Evolutionary conservation across 2,888 invertebrate species (phyloP).

Genomic region (Mythimna loreyi): DNA sequence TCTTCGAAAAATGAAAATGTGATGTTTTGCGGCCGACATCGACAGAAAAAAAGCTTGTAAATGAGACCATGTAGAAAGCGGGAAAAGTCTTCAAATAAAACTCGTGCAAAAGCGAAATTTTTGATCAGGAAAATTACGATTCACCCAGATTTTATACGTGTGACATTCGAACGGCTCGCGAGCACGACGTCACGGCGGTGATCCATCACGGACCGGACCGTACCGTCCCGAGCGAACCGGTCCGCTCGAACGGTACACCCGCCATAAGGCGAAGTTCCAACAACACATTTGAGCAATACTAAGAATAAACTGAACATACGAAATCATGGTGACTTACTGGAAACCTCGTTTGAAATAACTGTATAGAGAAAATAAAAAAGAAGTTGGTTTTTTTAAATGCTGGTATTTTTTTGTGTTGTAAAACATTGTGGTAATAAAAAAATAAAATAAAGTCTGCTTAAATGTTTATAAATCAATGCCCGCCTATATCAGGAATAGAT

Average conservation of each 20-base stretch:
- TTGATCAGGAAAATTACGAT: slow-evolving; percentile 45
- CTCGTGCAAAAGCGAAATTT: slow-evolving; percentile 25
- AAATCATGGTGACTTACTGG: slow-evolving; percentile 6
- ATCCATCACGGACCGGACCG: slow-evolving; percentile 65
- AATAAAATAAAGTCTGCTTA: not conserved
- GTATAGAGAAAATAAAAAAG: not conserved
- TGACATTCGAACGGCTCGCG: slow-evolving; percentile 50
- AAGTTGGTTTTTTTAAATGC: not conserved
- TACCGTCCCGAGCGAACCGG: slow-evolving; percentile 69
- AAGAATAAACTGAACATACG: slow-evolving; percentile 33
- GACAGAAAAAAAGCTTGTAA: not conserved
- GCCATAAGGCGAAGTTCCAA: slow-evolving; percentile 52
- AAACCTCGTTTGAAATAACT: slow-evolving; percentile 23
- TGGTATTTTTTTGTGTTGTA: not conserved
- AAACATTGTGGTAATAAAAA: not conserved
- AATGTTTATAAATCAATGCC: not conserved
- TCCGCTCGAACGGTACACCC: slow-evolving; percentile 58
- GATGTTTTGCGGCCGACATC: not conserved
- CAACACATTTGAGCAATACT: slow-evolving; percentile 27
- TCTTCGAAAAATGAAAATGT: not conserved
- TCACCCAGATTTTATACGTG: slow-evolving; percentile 53
- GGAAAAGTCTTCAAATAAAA: not conserved
- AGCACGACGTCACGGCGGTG: slow-evolving; percentile 59
- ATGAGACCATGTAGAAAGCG: slow-evolving; percentile 1
- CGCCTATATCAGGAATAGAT: not conserved